Evolutionary conservation across 2,888 invertebrate species (phyloP).

Genomic region (Prosapia bicincta): DNA sequence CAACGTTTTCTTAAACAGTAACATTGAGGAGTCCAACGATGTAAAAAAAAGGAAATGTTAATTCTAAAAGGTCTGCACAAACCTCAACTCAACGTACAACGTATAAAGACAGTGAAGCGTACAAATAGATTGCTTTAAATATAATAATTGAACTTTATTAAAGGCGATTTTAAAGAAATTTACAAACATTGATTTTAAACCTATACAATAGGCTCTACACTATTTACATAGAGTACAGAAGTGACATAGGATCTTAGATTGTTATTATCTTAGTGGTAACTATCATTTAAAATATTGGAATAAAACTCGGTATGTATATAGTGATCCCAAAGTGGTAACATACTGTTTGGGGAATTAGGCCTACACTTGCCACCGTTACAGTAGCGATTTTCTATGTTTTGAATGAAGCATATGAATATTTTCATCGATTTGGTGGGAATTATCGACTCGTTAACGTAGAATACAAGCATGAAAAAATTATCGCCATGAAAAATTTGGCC

Average conservation of each 20-base stretch:
- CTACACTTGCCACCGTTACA: not conserved
- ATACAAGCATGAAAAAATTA: no score
- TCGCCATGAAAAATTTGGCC: no score
- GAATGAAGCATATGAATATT: not conserved
- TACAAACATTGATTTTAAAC: not conserved
- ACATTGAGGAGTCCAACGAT: no score
- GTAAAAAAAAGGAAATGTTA: not conserved
- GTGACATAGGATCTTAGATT: not conserved
- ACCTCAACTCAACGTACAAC: not conserved
- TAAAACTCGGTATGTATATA: no score
- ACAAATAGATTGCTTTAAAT: not conserved
- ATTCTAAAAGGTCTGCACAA: not conserved
- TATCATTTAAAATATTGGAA: not conserved
- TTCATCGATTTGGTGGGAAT: not conserved
- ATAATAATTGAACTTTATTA: not conserved
- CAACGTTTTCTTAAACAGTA: not conserved
- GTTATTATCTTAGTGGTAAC: not conserved
- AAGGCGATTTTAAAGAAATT: not conserved
- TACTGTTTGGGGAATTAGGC: not conserved
- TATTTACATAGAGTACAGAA: not conserved
- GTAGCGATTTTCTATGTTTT: not conserved
- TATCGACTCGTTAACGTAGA: no score
- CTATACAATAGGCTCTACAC: not conserved
- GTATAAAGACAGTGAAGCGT: not conserved
- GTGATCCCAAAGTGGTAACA: not conserved